These are phyloP conservation scores for Apostichopus japonicus DNA, from an alignment of 35 echinoderm and acorn worm species.

Conservation along the genomic window DNA sequence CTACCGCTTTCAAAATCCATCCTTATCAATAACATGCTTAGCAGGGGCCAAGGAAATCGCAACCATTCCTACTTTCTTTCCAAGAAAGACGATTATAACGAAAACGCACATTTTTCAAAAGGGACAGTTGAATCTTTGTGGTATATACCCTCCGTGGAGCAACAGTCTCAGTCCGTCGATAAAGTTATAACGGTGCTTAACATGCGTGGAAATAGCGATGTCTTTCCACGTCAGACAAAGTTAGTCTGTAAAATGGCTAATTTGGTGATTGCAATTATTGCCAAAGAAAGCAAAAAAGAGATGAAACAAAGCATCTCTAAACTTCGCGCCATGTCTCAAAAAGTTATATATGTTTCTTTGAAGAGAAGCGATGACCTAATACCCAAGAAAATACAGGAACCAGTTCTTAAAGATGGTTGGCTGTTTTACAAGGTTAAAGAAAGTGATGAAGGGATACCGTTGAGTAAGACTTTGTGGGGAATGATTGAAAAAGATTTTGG, in stretches of 20 bases:
- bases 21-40: conserved; percentile 21
- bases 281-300: not conserved
- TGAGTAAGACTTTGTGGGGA: conserved; percentile 3
- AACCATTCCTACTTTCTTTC: conserved; percentile 18
- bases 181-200: not conserved
- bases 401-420: not conserved
- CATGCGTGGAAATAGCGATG: not conserved
- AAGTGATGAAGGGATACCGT: not conserved
- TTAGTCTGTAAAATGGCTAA: conserved; percentile 8
- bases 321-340: not conserved
- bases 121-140: conserved; percentile 32
- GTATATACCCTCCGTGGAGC: not conserved
- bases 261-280: conserved; percentile 18
- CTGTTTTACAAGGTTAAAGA: conserved; percentile 28
- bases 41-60: conserved; percentile 1
- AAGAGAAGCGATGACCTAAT: not conserved
- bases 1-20: conserved; percentile 15
- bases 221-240: not conserved
- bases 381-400: not conserved
- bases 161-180: not conserved
- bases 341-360: conserved; percentile 12
- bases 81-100: conserved; percentile 8
- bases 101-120: conserved; percentile 15
- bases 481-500: not conserved
- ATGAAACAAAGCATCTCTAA: not conserved